phyloP scores from a whole-genome alignment of 2,888 invertebrate genomes.

The Metalampra italica region DNA sequence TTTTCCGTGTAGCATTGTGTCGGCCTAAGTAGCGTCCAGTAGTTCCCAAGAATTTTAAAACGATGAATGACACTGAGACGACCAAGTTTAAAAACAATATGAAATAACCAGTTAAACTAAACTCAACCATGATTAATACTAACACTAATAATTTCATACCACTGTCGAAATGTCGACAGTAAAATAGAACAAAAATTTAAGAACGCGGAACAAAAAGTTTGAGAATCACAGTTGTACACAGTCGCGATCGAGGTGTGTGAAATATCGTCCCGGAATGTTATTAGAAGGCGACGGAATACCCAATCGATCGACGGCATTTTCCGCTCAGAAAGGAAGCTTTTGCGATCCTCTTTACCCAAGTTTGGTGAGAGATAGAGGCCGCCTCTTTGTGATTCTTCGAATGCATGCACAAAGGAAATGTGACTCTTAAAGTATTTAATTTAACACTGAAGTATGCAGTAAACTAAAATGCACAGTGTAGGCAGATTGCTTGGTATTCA shows the following conservation, averaged over 20 bases:
- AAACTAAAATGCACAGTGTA: not conserved
- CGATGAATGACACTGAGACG: no score
- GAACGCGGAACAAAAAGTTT: conserved; percentile 1
- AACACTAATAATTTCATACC: no score
- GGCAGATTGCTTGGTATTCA: no score
- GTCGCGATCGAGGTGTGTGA: conserved; percentile 47
- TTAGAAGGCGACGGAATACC: conserved; percentile 57
- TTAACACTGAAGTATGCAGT: not conserved
- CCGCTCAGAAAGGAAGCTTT: conserved; percentile 42
- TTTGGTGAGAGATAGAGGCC: conserved; percentile 41
- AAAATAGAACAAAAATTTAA: no score
- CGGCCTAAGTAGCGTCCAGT: conserved; percentile 38
- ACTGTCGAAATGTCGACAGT: no score
- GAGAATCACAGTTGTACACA: conserved; percentile 12
- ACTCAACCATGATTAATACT: no score
- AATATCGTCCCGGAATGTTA: conserved; percentile 66
- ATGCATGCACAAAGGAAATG: conserved; percentile 32
- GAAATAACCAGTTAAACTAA: no score
- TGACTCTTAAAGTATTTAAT: conserved; percentile 8
- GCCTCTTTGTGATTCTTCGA: conserved; percentile 36
- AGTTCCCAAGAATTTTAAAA: conserved; percentile 2
- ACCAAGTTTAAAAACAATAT: no score
- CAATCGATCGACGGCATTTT: conserved; percentile 57
- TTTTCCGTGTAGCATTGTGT: conserved; percentile 63
- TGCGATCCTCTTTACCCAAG: conserved; percentile 33